Evolutionary conservation across 2,113 vertebrate species (phyloP), one percentile per base, ranked within the genome.

Genomic region (Capreolus pygargus): DNA sequence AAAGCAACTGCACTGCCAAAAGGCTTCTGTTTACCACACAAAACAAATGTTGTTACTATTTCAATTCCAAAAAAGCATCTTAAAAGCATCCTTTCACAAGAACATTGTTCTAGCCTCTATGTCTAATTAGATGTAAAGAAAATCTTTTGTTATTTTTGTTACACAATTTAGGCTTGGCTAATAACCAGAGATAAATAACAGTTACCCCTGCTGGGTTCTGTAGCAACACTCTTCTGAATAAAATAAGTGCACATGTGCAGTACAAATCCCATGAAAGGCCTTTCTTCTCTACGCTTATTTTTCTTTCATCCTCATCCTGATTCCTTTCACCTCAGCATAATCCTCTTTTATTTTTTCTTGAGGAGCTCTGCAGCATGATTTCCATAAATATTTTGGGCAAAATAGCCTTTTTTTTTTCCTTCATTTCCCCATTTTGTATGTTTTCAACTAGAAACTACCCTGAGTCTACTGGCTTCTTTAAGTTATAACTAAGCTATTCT

Each of bases 41-140:
- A 98, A 98, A 98, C 94, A 98, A 98, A 98, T 98, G 95, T 98
- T 99, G 98, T 98, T 98, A 98, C 98, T 98, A 97, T 92, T 98
- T 95, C 98, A 98, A 86, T 98, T 99, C 96, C 94, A 98, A 98
- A 98, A 98, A 98, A 79, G 81, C 25, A 55, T 98, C 98, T 98
- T 98, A 99, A 99, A 98, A 98, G 97, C 92, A 98, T 98, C 92
- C 96, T 98, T 98, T 98, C 98, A 98, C 86, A 64, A 98, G 98
- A 98, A 96, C 95, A 89, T 96, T 98, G 61, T 93, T 97, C 61
- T 57, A 98, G 54, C 52, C 86, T 98, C 98, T 97, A 97, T 86
- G 95, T 97, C 86, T 98, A 98, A 99, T 99, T 98, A 98, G 95
- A 97, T 98, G 96, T 86, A 97, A 98, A 98, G 95, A 96, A 98